Evolutionary conservation across 2,888 invertebrate genomes (phyloP), one percentile per base, ranked within the genome.

Genomic region (Noctuana brunneofusca): DNA sequence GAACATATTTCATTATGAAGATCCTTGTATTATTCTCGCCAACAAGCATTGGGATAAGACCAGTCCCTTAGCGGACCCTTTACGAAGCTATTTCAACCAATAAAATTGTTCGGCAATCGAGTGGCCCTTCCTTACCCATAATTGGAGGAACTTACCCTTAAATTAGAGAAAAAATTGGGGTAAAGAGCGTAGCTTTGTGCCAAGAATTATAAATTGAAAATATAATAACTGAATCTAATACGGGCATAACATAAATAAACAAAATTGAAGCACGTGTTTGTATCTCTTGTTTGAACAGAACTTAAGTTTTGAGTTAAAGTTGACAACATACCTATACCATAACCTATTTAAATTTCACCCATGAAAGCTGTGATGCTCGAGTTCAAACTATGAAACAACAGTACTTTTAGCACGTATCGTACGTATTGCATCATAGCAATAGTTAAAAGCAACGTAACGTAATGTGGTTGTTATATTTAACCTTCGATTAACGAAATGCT

Each of bases 401-500:
- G 16, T 41, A 8, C 16, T 16, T 16, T 41, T 41, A 41, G 38
- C 14, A 38, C 8, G 38, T 14, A 38, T 4, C 18, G 24, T 18
- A 38, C 24, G 18, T 24, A 30, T 50, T 50, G 49, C 49, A 62
- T 50, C 54, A 49, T 4, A 35, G 46, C 41, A 55, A 38, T 50
- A 50, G 48, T 55, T 55, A 56, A 50, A 62, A 62, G 49, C 49
- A 55, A 16, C 41, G 41, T 49, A 55, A 49, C 72, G 76, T 73
- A 80, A 80, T 75, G 71, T 71, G 68, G 68, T 65, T 66, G 78
- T 75, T 83, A 83, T 78, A 82, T 84, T 81, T 84, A 87, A 83
- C 80, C 82, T 84, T 87, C 87, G 85, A 87, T 89, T 86, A 84
- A 81, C 82, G 79, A 79, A 87, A 87, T 83, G 84, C 74, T 73